Percentiles rank a stretch among this genome's conserved stretches.
phyloP scores from a whole-genome alignment of 1,140 invertebrate genomes.

The Pachyrhynchus sulphureomaculatus region DNA sequence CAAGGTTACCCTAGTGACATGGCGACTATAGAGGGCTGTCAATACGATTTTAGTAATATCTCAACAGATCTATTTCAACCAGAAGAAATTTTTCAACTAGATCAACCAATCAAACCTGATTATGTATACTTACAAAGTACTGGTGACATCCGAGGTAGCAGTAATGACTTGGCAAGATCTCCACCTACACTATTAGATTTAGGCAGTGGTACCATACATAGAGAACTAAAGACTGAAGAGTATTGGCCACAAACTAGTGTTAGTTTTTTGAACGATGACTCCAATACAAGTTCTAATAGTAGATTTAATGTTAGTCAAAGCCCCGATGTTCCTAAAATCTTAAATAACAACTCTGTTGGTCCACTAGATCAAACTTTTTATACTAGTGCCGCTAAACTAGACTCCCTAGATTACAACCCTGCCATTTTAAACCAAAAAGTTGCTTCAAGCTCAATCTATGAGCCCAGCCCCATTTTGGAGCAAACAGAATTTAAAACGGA shows the following conservation, averaged over 20 bases:
- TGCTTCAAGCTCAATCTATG: constrained; percentile 18
- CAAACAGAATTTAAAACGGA: constrained; percentile 32
- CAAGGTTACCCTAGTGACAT: constrained; percentile 40
- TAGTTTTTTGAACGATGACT: constrained; percentile 45
- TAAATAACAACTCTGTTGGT: constrained; percentile 38
- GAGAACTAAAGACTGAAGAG: constrained; percentile 57
- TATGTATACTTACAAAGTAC: constrained; percentile 46
- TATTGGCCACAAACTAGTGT: constrained; percentile 42
- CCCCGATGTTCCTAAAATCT: constrained; percentile 38
- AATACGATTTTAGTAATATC: constrained; percentile 58
- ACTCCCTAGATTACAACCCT: constrained; percentile 21
- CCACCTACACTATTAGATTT: constrained; percentile 71
- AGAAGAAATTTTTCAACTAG: constrained; percentile 75
- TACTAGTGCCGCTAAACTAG: constrained; percentile 25
- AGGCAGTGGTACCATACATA: constrained; percentile 65
- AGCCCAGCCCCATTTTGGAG: constrained; percentile 20
- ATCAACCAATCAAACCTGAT: constrained; percentile 69
- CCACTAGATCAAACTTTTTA: constrained; percentile 33
- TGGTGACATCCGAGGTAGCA: constrained; percentile 40
- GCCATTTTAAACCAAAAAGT: constrained; percentile 6
- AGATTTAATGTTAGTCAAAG: constrained; percentile 48
- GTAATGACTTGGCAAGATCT: constrained; percentile 58
- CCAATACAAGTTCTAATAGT: constrained; percentile 47
- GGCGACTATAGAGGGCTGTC: constrained; percentile 26
- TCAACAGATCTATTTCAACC: constrained; percentile 72